Conservation (phyloP, 2,797 vertebrate species). For the Percopsis omiscomaycus region DNA sequence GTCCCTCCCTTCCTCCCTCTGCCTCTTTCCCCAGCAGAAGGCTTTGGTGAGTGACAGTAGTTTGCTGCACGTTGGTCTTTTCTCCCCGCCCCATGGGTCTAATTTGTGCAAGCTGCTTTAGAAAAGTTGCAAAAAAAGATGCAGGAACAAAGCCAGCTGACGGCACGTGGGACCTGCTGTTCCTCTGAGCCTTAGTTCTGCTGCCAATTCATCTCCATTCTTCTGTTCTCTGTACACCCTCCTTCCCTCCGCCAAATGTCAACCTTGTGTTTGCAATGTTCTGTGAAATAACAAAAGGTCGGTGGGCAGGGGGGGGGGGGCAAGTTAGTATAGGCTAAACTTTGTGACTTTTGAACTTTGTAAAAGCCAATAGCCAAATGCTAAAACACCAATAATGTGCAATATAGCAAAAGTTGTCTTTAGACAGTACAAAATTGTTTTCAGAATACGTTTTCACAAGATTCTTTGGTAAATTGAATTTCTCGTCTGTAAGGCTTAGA, state of each 20-base stretch:
- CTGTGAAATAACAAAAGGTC: slow-evolving; percentile 18
- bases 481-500: too few relatives aligned
- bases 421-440: not conserved
- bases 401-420: not conserved
- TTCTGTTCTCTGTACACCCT: slow-evolving; percentile 40
- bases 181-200: slow-evolving; percentile 56
- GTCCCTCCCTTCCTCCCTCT: slow-evolving; percentile 36
- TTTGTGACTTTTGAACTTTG: slow-evolving; percentile 6
- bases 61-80: slow-evolving; percentile 58
- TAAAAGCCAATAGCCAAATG: not conserved
- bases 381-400: not conserved
- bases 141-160: slow-evolving; percentile 68
- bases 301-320: slow-evolving; percentile 24
- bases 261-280: slow-evolving; percentile 22
- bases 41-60: slow-evolving; percentile 60
- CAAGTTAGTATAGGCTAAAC: slow-evolving; percentile 33
- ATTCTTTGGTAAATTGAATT: too few relatives aligned
- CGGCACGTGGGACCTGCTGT: slow-evolving; percentile 56
- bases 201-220: slow-evolving; percentile 62
- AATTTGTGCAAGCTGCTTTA: slow-evolving; percentile 75
- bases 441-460: too few relatives aligned
- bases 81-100: slow-evolving; percentile 69
- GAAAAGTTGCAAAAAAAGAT: slow-evolving; percentile 73
- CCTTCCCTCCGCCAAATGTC: slow-evolving; percentile 30
- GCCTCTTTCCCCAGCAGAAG: slow-evolving; percentile 36